phyloP scores from a whole-genome alignment of 2,888 invertebrate genomes.

The Choristoneura rosaceana region DNA sequence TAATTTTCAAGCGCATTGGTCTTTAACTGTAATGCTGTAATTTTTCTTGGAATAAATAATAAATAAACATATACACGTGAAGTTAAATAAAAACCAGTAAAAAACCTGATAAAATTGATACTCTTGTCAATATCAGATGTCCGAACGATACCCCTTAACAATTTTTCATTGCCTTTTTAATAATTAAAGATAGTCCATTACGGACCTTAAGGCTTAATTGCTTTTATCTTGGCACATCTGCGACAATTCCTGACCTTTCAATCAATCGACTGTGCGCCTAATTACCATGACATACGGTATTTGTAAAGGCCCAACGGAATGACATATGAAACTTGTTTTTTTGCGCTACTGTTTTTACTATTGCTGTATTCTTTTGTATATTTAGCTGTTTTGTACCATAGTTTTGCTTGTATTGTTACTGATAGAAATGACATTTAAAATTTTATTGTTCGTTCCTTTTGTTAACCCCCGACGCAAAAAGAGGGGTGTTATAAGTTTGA shows the following conservation, averaged over 20 bases:
- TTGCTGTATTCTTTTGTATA: neutral
- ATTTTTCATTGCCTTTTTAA: conserved; percentile 9
- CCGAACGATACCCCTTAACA: conserved; percentile 1
- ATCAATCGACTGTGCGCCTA: conserved; percentile 10
- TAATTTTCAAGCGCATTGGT: too few relatives aligned
- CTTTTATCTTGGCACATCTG: conserved; percentile 62
- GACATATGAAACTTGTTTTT: conserved; percentile 17
- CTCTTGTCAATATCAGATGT: neutral
- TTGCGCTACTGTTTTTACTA: neutral
- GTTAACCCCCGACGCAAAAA: too few relatives aligned
- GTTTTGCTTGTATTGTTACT: conserved; percentile 1
- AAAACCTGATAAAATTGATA: neutral
- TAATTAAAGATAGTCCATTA: conserved; percentile 64
- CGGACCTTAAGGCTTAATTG: conserved; percentile 67
- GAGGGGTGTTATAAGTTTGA: too few relatives aligned
- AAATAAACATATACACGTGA: neutral
- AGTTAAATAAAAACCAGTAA: neutral
- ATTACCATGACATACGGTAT: conserved; percentile 11
- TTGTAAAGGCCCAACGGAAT: neutral
- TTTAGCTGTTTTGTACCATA: too few relatives aligned
- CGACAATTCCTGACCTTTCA: conserved; percentile 12
- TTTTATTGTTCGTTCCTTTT: too few relatives aligned
- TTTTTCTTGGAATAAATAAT: too few relatives aligned
- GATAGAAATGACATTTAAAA: neutral
- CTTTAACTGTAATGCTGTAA: too few relatives aligned